These are phyloP conservation scores for Bergia puertoricense DNA, from an alignment of 92 coral and sea anemone species.

Conservation along the genomic window DNA sequence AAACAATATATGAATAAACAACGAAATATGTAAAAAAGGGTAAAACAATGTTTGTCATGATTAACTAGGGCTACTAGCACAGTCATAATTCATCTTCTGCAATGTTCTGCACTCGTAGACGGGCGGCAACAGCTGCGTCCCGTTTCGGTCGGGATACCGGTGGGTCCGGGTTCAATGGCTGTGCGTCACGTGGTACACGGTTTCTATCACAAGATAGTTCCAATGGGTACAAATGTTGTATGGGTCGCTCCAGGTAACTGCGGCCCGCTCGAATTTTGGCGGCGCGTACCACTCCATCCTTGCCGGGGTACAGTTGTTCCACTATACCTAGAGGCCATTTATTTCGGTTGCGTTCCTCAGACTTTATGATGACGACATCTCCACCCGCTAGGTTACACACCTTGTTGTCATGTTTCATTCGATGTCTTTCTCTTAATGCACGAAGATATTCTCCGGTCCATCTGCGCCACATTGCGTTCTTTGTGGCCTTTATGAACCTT, in stretches of 20 bases:
- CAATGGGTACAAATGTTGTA: not conserved
- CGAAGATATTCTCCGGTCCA: not conserved
- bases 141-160: conserved; percentile 10
- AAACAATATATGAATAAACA: not conserved
- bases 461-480: conserved; percentile 8
- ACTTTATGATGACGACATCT: conserved; percentile 15
- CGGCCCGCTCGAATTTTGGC: not conserved
- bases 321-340: conserved; percentile 14
- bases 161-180: not conserved
- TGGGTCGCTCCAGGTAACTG: conserved; percentile 5
- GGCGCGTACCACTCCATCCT: conserved; percentile 26
- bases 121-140: conserved; percentile 16
- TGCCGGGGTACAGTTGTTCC: not conserved
- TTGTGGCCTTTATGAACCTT: not conserved
- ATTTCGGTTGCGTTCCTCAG: conserved; percentile 5
- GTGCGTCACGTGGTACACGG: no score
- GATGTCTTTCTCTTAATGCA: not conserved
- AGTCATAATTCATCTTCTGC: not conserved
- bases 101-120: conserved; percentile 5
- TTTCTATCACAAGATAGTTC: not conserved
- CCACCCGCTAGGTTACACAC: not conserved
- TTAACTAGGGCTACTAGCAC: conserved; percentile 13
- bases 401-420: not conserved
- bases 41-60: not conserved
- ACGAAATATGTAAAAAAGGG: not conserved